Percentiles rank a stretch among this genome's conserved stretches.
phyloP scores from a whole-genome alignment of 2,113 vertebrate genomes.

The Chaetorhynchus papuensis region DNA sequence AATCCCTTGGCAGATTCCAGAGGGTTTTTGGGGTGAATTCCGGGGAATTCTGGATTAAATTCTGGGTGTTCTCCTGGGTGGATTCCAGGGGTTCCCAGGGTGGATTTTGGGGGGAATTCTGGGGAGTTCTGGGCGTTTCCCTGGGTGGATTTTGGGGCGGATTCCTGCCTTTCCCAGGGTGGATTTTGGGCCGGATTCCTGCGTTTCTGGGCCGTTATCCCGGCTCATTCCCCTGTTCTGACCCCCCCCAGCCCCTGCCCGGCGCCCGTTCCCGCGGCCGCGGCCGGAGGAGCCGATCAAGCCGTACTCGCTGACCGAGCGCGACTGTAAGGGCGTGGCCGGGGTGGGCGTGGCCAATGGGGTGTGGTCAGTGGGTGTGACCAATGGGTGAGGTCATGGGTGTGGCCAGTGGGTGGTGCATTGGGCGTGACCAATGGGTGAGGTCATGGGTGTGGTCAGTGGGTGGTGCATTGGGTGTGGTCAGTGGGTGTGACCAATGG shows the following conservation, averaged over 20 bases:
- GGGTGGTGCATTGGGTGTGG: background rate
- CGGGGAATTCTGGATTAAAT: background rate
- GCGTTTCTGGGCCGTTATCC: background rate
- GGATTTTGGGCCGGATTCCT: background rate
- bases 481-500: background rate
- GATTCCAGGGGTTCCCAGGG: background rate
- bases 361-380: no score
- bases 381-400: background rate
- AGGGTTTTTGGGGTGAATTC: background rate
- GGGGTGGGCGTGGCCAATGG: no score
- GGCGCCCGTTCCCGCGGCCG: background rate
- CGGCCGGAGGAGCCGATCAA: background rate
- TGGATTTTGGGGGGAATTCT: background rate
- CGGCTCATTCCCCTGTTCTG: no score
- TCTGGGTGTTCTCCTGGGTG: background rate
- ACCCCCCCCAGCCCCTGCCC: background rate
- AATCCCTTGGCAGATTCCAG: background rate
- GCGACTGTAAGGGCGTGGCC: background rate
- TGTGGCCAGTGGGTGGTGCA: background rate
- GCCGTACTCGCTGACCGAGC: background rate
- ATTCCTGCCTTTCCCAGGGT: background rate
- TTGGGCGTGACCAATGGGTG: no score
- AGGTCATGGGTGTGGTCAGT: no score
- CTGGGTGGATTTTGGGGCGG: background rate
- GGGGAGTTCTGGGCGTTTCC: background rate